A percentile compares a stretch with the other conserved stretches of the same genome.
phyloP scores from a whole-genome alignment of 2,888 invertebrate species.

The Caradrina clavipalpis region DNA sequence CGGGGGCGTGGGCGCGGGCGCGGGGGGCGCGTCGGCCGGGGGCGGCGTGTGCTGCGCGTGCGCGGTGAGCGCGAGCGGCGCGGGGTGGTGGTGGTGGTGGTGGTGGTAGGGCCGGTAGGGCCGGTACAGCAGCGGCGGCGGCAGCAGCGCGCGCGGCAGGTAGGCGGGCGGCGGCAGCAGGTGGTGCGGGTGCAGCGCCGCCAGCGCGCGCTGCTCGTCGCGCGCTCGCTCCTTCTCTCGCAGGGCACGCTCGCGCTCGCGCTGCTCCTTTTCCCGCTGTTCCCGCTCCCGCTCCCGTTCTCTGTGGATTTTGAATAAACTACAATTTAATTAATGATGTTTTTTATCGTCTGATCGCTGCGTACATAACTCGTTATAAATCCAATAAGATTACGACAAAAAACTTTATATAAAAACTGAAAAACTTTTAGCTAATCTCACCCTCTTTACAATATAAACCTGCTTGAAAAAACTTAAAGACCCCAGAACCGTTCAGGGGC shows the following conservation, averaged over 20 bases:
- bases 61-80: conserved; percentile 41
- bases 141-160: conserved; percentile 64
- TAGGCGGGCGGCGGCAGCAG: no score
- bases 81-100: conserved; percentile 33
- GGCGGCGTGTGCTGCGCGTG: conserved; percentile 34
- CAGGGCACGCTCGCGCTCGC: conserved; percentile 80
- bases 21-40: conserved; percentile 12
- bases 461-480: no score
- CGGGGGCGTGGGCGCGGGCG: conserved; percentile 61
- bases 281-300: conserved; percentile 77
- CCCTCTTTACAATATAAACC: no score
- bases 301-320: conserved; percentile 48
- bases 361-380: no score
- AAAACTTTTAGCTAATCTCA: no score
- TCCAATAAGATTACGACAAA: no score
- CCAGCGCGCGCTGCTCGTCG: conserved; percentile 69
- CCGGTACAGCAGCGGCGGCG: conserved; percentile 81
- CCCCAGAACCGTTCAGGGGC: no score
- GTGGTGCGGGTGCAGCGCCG: conserved; percentile 63
- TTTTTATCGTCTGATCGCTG: neutral
- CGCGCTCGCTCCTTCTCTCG: conserved; percentile 78
- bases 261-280: conserved; percentile 81
- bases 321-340: conserved; percentile 28
- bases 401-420: neutral
- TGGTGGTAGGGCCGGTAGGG: conserved; percentile 73